Conservation (phyloP, 2,113 vertebrate genomes). For the Axis porcinus region DNA sequence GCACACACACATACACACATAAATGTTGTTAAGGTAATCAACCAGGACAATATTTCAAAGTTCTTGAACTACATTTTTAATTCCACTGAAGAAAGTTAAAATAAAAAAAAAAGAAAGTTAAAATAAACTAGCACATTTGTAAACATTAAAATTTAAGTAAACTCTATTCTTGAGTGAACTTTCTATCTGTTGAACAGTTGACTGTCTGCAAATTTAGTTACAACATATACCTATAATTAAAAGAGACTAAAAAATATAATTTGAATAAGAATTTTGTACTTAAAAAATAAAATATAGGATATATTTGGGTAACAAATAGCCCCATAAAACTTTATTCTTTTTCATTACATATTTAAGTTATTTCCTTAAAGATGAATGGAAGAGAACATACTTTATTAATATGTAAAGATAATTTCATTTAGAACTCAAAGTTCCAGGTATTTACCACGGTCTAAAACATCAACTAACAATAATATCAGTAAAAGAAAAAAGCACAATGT, state of each 20-base stretch:
- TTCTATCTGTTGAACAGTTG: neutral
- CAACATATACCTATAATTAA: neutral
- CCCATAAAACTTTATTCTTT: neutral
- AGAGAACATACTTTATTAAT: neutral
- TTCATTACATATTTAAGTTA: neutral
- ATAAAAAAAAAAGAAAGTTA: neutral
- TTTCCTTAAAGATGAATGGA: neutral
- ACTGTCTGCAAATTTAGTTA: neutral
- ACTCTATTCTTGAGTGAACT: neutral
- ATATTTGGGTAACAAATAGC: neutral
- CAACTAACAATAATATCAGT: neutral
- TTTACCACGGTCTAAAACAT: neutral
- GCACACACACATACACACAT: neutral
- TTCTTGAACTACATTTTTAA: slow-evolving; percentile 36
- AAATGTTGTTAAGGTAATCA: neutral
- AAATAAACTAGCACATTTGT: neutral
- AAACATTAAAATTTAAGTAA: neutral
- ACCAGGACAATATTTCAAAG: neutral
- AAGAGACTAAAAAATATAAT: neutral
- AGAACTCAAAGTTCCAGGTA: neutral
- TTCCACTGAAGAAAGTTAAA: neutral
- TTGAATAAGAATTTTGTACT: neutral
- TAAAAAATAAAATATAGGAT: neutral
- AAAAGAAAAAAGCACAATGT: neutral
- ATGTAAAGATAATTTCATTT: neutral